phyloP scores from a whole-genome alignment of 2,113 vertebrate species.

The Leptodactylus fuscus region DNA sequence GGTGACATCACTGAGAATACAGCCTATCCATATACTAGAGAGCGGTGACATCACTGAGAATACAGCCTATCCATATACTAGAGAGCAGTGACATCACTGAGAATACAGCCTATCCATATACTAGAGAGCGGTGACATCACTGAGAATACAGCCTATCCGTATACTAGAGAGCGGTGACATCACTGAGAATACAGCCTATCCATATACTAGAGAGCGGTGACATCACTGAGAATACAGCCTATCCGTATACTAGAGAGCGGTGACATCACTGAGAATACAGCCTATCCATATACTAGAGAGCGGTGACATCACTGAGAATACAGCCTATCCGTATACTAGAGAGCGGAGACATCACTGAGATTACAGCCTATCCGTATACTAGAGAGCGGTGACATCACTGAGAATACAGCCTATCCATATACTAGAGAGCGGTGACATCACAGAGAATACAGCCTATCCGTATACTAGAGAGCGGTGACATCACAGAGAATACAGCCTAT shows the following conservation, averaged over 20 bases:
- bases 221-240: background rate
- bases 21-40: background rate
- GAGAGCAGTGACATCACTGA: background rate
- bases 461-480: background rate
- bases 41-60: background rate
- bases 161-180: background rate
- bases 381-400: background rate
- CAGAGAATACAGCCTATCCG: background rate
- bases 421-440: background rate
- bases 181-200: background rate
- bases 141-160: constrained; percentile 2
- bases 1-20: background rate
- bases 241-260: background rate
- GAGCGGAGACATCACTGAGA: too few relatives aligned
- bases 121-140: background rate
- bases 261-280: background rate
- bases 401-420: constrained; percentile 1
- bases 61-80: constrained; percentile 5
- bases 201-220: background rate
- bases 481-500: background rate
- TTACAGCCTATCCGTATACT: background rate
- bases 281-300: background rate
- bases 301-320: background rate
- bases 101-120: constrained; percentile 1
- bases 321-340: background rate